Conservation (phyloP, 2,888 invertebrate genomes). For the Julus scandinavius region DNA sequence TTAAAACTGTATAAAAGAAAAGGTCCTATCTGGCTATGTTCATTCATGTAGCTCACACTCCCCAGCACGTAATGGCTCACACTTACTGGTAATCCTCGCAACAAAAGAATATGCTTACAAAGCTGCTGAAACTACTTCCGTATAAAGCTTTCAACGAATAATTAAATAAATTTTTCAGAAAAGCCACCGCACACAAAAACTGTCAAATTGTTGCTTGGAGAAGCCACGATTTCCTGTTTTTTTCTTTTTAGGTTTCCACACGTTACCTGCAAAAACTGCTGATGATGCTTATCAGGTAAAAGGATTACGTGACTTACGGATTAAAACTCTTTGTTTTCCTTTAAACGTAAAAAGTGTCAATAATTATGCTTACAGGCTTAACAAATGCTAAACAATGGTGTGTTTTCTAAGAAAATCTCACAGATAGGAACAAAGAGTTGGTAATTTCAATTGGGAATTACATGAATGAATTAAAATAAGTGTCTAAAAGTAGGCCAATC, state of each 20-base stretch:
- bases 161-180: slow-evolving; percentile 6
- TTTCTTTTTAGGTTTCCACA: background rate
- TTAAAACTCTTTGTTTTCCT: background rate
- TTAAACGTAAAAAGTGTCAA: background rate
- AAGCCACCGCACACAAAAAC: background rate
- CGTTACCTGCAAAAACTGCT: background rate
- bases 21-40: background rate
- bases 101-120: slow-evolving; percentile 16
- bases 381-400: too few species aligned
- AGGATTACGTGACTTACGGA: background rate
- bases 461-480: too few species aligned
- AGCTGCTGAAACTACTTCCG: slow-evolving; percentile 9
- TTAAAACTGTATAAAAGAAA: background rate
- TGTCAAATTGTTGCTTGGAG: slow-evolving; percentile 9
- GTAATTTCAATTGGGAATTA: too few species aligned
- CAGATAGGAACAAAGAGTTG: too few species aligned
- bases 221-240: background rate
- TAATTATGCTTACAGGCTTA: background rate
- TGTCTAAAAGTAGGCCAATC: too few species aligned
- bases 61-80: background rate
- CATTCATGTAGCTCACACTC: background rate
- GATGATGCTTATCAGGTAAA: slow-evolving; percentile 14
- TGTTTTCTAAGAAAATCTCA: too few species aligned
- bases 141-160: slow-evolving; percentile 16
- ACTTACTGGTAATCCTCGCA: background rate